Evolutionary conservation across 1,140 invertebrate species (phyloP).

Genomic region (Homarus americanus): DNA sequence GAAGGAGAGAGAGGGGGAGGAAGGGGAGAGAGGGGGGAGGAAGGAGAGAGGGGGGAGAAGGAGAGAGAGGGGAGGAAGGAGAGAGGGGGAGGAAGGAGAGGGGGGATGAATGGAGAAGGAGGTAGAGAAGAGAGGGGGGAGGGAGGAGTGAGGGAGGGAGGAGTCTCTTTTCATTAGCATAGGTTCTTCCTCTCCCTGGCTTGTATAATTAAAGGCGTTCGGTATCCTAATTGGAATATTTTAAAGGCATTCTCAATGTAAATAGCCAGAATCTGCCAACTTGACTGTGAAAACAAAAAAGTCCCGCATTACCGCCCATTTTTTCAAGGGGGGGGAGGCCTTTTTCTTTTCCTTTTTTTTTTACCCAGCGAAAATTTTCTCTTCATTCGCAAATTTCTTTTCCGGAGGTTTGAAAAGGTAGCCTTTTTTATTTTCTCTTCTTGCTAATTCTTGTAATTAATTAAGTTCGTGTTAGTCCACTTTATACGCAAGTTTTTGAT

Average conservation of each 20-base stretch:
- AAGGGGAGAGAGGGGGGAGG: neutral
- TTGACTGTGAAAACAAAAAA: neutral
- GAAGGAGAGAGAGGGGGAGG: neutral
- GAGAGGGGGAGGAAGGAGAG: neutral
- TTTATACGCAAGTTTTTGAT: too few species aligned
- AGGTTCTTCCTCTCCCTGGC: neutral
- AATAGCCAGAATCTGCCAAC: neutral
- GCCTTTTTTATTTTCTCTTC: too few species aligned
- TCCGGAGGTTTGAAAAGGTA: too few species aligned
- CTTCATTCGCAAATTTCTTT: too few species aligned
- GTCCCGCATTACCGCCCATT: too few species aligned
- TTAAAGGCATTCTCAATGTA: neutral
- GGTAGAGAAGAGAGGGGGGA: neutral
- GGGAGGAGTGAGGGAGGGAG: neutral
- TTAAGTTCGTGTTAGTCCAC: too few species aligned
- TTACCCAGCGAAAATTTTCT: too few species aligned
- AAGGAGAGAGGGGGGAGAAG: neutral
- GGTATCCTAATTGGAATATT: slow-evolving; percentile 12
- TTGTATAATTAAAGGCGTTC: slow-evolving; percentile 12
- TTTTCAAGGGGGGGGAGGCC: too few species aligned
- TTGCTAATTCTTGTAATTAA: too few species aligned
- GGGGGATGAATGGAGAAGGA: neutral
- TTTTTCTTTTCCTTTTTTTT: too few species aligned
- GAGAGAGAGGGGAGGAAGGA: neutral
- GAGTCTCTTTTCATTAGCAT: slow-evolving; percentile 15